Percentiles rank a stretch among this genome's conserved stretches.
These are phyloP conservation scores for Oxyruncus cristatus DNA, from an alignment of 2,113 vertebrate species.

Conservation along the genomic window DNA sequence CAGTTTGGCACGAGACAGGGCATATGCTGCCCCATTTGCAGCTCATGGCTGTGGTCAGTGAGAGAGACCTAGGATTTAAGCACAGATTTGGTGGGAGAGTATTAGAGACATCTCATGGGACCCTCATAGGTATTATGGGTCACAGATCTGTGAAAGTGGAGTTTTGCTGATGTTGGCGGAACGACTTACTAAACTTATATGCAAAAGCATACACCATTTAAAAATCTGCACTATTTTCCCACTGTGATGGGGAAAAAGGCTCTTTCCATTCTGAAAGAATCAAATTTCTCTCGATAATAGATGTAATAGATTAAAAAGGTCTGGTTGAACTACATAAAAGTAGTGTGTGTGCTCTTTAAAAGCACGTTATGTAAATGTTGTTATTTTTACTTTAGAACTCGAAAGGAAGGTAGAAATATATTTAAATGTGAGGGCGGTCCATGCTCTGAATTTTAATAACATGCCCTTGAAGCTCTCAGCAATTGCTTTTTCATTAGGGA, in stretches of 20 bases:
- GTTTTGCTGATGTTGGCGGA: background rate
- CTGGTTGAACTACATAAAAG: background rate
- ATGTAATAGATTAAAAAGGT: background rate
- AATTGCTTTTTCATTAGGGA: background rate
- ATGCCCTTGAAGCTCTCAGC: background rate
- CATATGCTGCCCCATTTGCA: background rate
- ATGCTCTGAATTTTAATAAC: background rate
- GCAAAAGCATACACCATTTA: background rate
- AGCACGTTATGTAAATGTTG: background rate
- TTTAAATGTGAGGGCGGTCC: background rate
- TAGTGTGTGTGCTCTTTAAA: background rate
- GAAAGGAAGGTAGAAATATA: background rate
- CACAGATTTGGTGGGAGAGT: background rate
- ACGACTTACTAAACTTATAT: fast-evolving
- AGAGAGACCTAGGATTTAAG: background rate
- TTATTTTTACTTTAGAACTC: background rate
- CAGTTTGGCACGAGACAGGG: background rate
- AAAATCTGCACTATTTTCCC: background rate
- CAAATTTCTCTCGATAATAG: background rate
- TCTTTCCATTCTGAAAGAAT: background rate
- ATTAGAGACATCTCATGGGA: background rate
- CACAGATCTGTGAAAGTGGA: fast-evolving
- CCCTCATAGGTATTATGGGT: background rate
- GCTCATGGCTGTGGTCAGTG: background rate
- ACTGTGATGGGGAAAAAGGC: background rate